Conservation (phyloP, 2,888 invertebrate species). For the Yponomeuta plumbellus region DNA sequence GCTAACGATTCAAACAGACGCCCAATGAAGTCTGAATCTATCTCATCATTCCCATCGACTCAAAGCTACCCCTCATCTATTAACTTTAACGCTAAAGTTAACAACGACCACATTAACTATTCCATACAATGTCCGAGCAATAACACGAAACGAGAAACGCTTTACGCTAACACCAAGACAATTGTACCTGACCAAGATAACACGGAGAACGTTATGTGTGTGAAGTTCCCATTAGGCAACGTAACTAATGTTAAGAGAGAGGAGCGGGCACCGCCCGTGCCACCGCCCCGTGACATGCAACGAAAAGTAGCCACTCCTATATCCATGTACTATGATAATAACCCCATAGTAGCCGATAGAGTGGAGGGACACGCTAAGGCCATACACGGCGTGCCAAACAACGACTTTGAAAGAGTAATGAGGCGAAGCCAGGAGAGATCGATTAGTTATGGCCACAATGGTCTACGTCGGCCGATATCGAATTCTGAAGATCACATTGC, state of each 20-base stretch:
- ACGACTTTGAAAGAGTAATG: conserved; percentile 69
- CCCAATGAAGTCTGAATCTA: conserved; percentile 66
- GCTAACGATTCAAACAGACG: conserved; percentile 50
- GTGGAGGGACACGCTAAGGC: conserved; percentile 43
- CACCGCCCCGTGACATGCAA: conserved; percentile 86
- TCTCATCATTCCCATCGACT: conserved; percentile 71
- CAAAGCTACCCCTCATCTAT: conserved; percentile 73
- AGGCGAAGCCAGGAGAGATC: conserved; percentile 67
- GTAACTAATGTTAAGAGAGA: conserved; percentile 60
- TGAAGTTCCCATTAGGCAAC: conserved; percentile 72
- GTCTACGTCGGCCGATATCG: conserved; percentile 65
- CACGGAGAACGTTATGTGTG: conserved; percentile 62
- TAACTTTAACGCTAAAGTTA: conserved; percentile 74
- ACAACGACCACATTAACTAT: conserved; percentile 72
- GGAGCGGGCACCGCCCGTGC: conserved; percentile 81
- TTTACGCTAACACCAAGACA: conserved; percentile 57
- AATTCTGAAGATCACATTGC: conserved; percentile 72
- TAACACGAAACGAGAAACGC: conserved; percentile 54
- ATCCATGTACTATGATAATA: conserved; percentile 71
- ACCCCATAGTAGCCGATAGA: conserved; percentile 48
- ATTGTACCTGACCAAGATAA: conserved; percentile 55
- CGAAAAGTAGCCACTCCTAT: conserved; percentile 73
- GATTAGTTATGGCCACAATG: conserved; percentile 61
- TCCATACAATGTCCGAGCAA: conserved; percentile 61
- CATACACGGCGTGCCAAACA: conserved; percentile 62